Conservation (phyloP, 2,888 invertebrate species). For the Drosophila sordidapex region DNA sequence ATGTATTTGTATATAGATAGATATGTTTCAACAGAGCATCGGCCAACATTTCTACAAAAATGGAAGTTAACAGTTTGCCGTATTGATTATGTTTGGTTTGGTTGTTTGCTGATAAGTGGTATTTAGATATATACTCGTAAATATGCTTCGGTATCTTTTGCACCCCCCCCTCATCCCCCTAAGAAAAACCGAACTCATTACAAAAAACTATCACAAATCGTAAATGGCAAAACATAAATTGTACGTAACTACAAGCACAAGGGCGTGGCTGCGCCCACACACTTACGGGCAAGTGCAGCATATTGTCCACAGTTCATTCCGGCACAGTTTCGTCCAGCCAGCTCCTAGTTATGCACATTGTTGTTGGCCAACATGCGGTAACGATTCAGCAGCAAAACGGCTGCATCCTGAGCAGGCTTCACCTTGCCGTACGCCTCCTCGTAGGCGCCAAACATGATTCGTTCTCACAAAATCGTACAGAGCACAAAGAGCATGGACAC, state of each 20-base stretch:
- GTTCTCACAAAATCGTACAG: constrained; percentile 84
- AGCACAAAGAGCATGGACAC: constrained; percentile 84
- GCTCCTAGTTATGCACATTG: constrained; percentile 62
- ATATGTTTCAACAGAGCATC: constrained; percentile 59
- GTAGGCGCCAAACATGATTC: constrained; percentile 67
- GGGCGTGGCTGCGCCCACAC: constrained; percentile 46
- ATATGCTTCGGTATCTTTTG: constrained; percentile 50
- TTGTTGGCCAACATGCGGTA: constrained; percentile 68
- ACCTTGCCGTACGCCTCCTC: constrained; percentile 64
- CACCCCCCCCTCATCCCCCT: background rate
- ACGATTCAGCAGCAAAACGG: constrained; percentile 60
- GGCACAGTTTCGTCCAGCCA: background rate
- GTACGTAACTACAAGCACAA: constrained; percentile 55
- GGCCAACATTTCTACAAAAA: constrained; percentile 61
- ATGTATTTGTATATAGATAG: constrained; percentile 46
- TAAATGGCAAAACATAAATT: constrained; percentile 46
- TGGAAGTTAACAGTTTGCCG: constrained; percentile 66
- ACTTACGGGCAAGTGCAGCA: constrained; percentile 61
- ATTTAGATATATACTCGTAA: constrained; percentile 41
- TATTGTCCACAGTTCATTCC: constrained; percentile 60
- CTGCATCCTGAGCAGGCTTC: constrained; percentile 67
- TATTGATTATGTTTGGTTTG: constrained; percentile 58
- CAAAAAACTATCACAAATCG: constrained; percentile 66
- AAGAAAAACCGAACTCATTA: constrained; percentile 16
- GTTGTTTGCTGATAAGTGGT: constrained; percentile 30